These are phyloP conservation scores for Periophthalmodon schlosseri DNA, from an alignment of 2,113 vertebrate species.

Conservation along the genomic window DNA sequence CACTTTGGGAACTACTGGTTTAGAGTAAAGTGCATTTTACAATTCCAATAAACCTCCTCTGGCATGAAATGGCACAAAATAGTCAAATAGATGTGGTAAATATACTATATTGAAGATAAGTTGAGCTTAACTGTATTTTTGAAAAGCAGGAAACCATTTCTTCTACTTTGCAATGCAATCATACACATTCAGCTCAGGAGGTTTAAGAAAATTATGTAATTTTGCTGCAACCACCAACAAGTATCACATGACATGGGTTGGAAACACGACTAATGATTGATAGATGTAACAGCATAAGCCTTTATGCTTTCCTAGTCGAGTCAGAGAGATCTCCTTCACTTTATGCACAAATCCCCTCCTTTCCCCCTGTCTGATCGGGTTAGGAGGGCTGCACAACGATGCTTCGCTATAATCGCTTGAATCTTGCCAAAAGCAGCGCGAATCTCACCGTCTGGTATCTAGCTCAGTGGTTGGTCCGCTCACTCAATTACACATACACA, in stretches of 20 bases:
- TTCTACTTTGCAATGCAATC: neutral
- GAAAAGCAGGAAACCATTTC: neutral
- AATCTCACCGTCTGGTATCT: conserved; percentile 67
- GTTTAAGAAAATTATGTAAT: neutral
- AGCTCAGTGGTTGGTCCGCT: conserved; percentile 76
- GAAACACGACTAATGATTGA: conserved; percentile 1
- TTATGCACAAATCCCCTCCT: conserved; percentile 45
- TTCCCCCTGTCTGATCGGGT: conserved; percentile 68
- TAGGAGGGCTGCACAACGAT: conserved; percentile 32
- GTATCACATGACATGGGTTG: neutral
- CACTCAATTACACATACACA: conserved; percentile 60
- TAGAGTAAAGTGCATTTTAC: neutral
- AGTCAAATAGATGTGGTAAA: neutral
- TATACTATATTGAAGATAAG: neutral
- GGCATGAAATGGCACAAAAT: neutral
- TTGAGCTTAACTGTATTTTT: neutral
- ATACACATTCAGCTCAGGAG: conserved; percentile 1
- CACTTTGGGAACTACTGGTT: neutral
- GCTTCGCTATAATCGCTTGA: conserved; percentile 61
- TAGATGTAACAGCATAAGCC: conserved; percentile 39
- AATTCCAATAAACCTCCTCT: neutral
- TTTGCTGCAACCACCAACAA: neutral
- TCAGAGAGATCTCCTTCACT: conserved; percentile 42
- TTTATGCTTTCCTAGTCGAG: conserved; percentile 66
- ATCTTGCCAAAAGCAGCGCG: conserved; percentile 64